A percentile compares a stretch with the other conserved stretches of the same genome.
phyloP scores from a whole-genome alignment of 2,888 invertebrate genomes.

The Cyaniris semiargus region DNA sequence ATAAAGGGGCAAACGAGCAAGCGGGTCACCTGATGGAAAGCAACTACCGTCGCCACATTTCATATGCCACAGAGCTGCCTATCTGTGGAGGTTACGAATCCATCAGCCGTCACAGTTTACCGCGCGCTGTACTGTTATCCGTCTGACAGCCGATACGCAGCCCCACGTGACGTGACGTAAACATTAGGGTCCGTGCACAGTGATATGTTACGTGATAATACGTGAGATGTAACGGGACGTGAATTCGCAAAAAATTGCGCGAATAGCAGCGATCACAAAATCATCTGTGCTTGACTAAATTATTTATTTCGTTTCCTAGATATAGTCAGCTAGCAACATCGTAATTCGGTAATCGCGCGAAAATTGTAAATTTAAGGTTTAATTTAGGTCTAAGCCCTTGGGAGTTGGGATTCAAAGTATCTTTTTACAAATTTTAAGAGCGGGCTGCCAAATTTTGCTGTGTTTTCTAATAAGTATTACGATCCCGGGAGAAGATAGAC shows the following conservation, averaged over 20 bases:
- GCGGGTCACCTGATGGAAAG: too few relatives aligned
- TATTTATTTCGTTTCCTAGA: too few relatives aligned
- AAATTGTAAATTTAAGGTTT: too few relatives aligned
- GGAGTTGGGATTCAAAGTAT: too few relatives aligned
- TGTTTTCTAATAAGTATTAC: too few relatives aligned
- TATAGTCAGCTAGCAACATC: too few relatives aligned
- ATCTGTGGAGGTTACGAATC: background rate
- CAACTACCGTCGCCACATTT: background rate
- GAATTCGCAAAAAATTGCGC: background rate
- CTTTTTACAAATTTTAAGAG: too few relatives aligned
- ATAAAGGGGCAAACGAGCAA: too few relatives aligned
- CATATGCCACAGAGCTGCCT: background rate
- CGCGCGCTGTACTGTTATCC: conserved; percentile 6
- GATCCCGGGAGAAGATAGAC: too few relatives aligned
- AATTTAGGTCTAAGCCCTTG: too few relatives aligned
- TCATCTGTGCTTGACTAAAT: background rate
- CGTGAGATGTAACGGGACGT: background rate
- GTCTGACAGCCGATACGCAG: background rate
- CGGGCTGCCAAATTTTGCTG: too few relatives aligned
- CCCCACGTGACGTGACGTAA: conserved; percentile 6
- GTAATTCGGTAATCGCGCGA: too few relatives aligned
- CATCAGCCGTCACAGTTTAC: conserved; percentile 4
- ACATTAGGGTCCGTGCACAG: background rate
- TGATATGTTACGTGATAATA: background rate
- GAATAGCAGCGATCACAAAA: background rate